Evolutionary conservation across 1,140 invertebrate genomes (phyloP), one percentile per base, ranked within the genome.

Genomic region (Onthophagus taurus): DNA sequence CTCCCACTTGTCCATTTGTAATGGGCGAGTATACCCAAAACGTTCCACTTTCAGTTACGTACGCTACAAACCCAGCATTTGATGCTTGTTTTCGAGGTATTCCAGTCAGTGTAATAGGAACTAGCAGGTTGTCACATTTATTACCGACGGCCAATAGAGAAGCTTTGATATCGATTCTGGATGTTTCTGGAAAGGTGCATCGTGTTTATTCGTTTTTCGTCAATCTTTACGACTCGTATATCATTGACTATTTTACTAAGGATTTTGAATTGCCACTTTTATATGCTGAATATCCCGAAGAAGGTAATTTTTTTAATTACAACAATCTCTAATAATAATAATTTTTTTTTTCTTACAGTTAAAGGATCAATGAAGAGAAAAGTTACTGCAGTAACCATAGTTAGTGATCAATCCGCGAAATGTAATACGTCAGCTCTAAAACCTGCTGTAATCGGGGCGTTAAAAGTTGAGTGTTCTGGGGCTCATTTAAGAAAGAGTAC

Each of bases 21-120:
- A 84, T 89, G 58, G 89, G 90, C 13, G 89, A 94, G 63, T 92
- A 90, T 54, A 96, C 90, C 8, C 89, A 92, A 66, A 96, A 96
- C 70, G 90, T 95, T 35, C 89, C 91, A n/a, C 71, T 95, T 24
- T 81, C 81, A 46, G 83, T 91, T 9, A 89, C 86, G 16, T 83
- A 89, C 62, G 89, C 89, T 9, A 91, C 89, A 26, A 83, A 83
- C 53, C 89, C 89, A 31, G 89, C 89, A 3, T 62, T 71, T 50
- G 69, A 64, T 36, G 59, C 54, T 14, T 60, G 58, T 24, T 61
- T 58, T 38, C 41, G 55, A 31, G 54, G 58, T 9, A 20, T 44
- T 12, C 48, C 50, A n/a, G 49, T 60, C 9, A 51, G 44, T 14
- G 43, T 57, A 11, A 17, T 63, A 26, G 57, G 59, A n/a, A 51